Base-by-base conservation (phyloP, 2,888 invertebrate genomes). In the Lithophane semibrunnea region DNA sequence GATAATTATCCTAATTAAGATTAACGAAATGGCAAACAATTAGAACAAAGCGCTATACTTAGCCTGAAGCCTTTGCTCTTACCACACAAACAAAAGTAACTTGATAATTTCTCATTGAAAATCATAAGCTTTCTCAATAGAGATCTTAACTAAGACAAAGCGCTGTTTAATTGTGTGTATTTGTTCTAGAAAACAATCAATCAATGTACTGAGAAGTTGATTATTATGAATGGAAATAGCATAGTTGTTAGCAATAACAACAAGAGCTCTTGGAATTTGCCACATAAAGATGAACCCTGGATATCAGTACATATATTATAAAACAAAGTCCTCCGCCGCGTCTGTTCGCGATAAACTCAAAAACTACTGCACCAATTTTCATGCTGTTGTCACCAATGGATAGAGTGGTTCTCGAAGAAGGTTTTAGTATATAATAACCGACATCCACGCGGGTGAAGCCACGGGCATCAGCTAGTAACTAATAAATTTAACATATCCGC, bases 61-160 rank as follows among this genome's bases (percentile, higher is more conserved):
- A 66, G 37, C 52, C 24, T n/a, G n/a, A 63, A 81, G 29, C 63
- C 42, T 82, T 68, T 24, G 18, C 10, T 52, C 10, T 52, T 16
- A n/a, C 18, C 16, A 24, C 42, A 18, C 16, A 54, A 74, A 54
- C 49, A 52, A 58, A 82, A 77, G 18, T 65, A 56, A 52, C 69
- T 65, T 44, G 7, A 18, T 21, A n/a, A 73, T 83, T 21, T 56
- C 24, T 69, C 68, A 42, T 64, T 61, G 42, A 24, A 69, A 84
- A 79, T 69, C 37, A 65, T 70, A 21, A 70, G 65, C 42, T 66
- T 82, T 64, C 83, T 61, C 56, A 70, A 77, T 56, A 44, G 37
- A 54, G 18, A 2, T 47, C 49, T 9, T 83, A 79, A 81, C 37
- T 79, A 69, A 84, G 73, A 84, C 65, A 79, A 73, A 84, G 49